Conservation (phyloP, 2,888 invertebrate species). For the Leptopilina myrica region DNA sequence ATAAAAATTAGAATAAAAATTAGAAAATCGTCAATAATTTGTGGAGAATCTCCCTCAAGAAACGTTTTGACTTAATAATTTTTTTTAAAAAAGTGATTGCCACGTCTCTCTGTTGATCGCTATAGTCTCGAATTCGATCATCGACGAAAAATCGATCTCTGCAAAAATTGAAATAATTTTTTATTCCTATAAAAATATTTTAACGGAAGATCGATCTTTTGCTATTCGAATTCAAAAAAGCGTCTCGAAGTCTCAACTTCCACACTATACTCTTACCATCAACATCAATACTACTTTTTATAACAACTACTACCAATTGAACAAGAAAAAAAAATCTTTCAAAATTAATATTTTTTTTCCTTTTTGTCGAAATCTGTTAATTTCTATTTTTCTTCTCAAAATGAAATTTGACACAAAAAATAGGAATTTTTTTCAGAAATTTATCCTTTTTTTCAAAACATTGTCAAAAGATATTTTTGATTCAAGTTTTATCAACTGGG, state of each 20-base stretch:
- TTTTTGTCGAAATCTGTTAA: too few species aligned
- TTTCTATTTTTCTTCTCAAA: too few species aligned
- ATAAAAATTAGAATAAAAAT: too few species aligned
- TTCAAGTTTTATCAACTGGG: too few species aligned
- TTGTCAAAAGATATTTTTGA: too few species aligned
- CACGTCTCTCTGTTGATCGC: constrained; percentile 52
- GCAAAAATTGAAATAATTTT: background rate
- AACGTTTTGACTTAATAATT: constrained; percentile 51
- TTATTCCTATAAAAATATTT: background rate
- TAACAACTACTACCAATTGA: constrained; percentile 56
- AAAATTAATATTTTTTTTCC: background rate
- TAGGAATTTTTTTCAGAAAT: too few species aligned
- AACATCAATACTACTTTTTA: constrained; percentile 55
- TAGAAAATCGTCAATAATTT: background rate
- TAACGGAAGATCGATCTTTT: constrained; percentile 6
- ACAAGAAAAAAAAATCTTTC: constrained; percentile 24
- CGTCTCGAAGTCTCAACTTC: constrained; percentile 71
- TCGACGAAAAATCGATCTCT: constrained; percentile 41
- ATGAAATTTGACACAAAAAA: too few species aligned
- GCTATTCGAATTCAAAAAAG: constrained; percentile 44
- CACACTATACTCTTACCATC: constrained; percentile 75
- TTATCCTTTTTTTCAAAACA: background rate
- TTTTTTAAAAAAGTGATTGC: constrained; percentile 51
- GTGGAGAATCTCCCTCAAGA: constrained; percentile 38
- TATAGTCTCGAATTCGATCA: constrained; percentile 59